Evolutionary conservation across 2,797 vertebrate species (phyloP).

Genomic region (Apogon hyalosoma): DNA sequence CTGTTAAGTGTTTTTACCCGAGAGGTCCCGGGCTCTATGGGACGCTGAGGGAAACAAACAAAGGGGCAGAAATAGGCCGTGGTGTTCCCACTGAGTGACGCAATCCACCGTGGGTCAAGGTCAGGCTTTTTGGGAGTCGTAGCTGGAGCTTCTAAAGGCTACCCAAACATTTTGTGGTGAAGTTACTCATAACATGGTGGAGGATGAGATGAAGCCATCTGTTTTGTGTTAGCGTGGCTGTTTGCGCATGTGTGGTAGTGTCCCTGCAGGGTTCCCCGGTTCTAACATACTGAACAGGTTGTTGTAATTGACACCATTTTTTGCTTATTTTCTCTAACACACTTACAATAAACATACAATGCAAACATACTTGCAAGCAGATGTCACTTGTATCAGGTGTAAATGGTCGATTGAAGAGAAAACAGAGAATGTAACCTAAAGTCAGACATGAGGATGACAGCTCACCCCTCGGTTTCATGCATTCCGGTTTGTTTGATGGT

Average conservation of each 20-base stretch:
- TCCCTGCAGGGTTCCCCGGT: slow-evolving; percentile 5
- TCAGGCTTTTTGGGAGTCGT: slow-evolving; percentile 50
- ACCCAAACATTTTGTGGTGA: slow-evolving; percentile 28
- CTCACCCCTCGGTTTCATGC: neutral
- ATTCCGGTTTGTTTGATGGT: slow-evolving; percentile 17
- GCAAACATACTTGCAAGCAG: neutral
- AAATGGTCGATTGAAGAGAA: neutral
- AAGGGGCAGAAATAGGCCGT: slow-evolving; percentile 76
- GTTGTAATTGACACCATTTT: slow-evolving; percentile 13
- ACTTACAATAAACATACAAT: neutral
- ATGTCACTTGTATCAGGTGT: neutral
- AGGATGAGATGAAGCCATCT: slow-evolving; percentile 46
- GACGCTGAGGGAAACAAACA: slow-evolving; percentile 72
- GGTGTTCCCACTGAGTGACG: slow-evolving; percentile 81
- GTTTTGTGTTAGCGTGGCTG: slow-evolving; percentile 54
- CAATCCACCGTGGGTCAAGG: slow-evolving; percentile 62
- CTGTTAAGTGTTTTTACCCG: slow-evolving; percentile 68
- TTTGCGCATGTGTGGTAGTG: slow-evolving; percentile 15
- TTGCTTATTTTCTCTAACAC: slow-evolving; percentile 7
- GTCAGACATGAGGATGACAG: neutral
- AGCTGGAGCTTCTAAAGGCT: slow-evolving; percentile 54
- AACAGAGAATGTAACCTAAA: slow-evolving; percentile 1
- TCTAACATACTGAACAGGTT: slow-evolving; percentile 15
- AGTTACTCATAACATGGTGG: slow-evolving; percentile 46
- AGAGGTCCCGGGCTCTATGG: slow-evolving; percentile 63